A percentile compares a stretch with the other conserved stretches of the same genome.
These are phyloP conservation scores for Cyclophora punctaria DNA, from an alignment of 2,888 invertebrate species.

Conservation along the genomic window DNA sequence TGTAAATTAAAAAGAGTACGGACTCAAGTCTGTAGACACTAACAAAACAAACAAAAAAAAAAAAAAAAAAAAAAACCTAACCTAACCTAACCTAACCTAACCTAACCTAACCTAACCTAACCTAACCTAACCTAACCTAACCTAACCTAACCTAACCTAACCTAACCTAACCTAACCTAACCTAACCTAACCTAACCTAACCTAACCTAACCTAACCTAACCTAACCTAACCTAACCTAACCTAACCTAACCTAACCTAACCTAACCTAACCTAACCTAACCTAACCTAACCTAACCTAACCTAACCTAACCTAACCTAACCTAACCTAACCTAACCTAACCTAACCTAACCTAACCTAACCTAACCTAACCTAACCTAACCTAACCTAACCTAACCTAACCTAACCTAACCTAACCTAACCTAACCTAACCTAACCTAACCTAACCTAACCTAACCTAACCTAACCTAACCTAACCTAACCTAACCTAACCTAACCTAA, in stretches of 20 bases:
- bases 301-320: conserved; percentile 8
- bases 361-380: no score
- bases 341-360: no score
- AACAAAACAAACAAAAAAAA: conserved; percentile 1
- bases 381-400: no score
- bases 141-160: no score
- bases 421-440: conserved; percentile 11
- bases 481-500: conserved; percentile 17
- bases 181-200: no score
- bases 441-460: conserved; percentile 15
- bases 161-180: no score
- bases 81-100: conserved; percentile 11
- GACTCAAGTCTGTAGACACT: no score
- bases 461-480: conserved; percentile 17
- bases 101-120: conserved; percentile 1
- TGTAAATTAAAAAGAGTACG: not conserved
- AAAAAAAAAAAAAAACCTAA: conserved; percentile 10
- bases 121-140: no score
- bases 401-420: conserved; percentile 12
- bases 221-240: conserved; percentile 9
- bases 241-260: conserved; percentile 3
- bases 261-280: conserved; percentile 2
- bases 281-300: conserved; percentile 17
- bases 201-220: no score
- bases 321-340: no score